Percentiles rank a stretch among this genome's conserved stretches.
Conservation (phyloP, 2,797 vertebrate species). For the Oreortyx pictus region DNA sequence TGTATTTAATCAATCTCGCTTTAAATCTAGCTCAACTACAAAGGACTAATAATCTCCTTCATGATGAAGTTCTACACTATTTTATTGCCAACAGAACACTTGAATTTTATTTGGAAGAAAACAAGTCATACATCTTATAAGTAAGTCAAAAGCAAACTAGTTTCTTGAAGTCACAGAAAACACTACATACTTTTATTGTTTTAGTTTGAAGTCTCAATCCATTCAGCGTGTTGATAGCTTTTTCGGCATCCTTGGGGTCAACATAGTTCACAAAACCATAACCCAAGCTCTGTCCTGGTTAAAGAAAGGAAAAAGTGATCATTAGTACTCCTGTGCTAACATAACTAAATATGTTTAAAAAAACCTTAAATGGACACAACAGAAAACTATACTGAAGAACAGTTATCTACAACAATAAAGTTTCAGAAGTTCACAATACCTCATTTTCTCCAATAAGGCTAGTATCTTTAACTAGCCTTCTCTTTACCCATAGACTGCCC, state of each 20-base stretch:
- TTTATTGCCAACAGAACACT: neutral
- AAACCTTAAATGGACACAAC: neutral
- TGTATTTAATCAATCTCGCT: neutral
- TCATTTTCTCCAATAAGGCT: neutral
- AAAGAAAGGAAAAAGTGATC: neutral
- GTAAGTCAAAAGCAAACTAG: neutral
- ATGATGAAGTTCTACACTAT: neutral
- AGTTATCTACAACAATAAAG: neutral
- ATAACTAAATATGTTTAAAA: neutral
- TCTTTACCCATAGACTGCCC: neutral
- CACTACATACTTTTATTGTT: slow-evolving; percentile 94
- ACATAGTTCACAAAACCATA: slow-evolving; percentile 99
- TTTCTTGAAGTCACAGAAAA: neutral
- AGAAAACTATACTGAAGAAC: neutral
- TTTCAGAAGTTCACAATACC: neutral
- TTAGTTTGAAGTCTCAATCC: slow-evolving; percentile 99
- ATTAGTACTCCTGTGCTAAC: slow-evolving; percentile 6
- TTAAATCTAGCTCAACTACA: neutral
- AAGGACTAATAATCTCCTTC: neutral
- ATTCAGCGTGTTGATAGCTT: slow-evolving; percentile 98
- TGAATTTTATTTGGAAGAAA: neutral
- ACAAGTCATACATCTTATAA: neutral
- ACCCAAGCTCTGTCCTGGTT: slow-evolving; percentile 94
- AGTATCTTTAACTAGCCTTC: neutral
- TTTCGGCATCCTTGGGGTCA: slow-evolving; percentile 97